Evolutionary conservation across 2,797 vertebrate species (phyloP), one percentile per base, ranked within the genome.

Genomic region (Labeo calbasu): DNA sequence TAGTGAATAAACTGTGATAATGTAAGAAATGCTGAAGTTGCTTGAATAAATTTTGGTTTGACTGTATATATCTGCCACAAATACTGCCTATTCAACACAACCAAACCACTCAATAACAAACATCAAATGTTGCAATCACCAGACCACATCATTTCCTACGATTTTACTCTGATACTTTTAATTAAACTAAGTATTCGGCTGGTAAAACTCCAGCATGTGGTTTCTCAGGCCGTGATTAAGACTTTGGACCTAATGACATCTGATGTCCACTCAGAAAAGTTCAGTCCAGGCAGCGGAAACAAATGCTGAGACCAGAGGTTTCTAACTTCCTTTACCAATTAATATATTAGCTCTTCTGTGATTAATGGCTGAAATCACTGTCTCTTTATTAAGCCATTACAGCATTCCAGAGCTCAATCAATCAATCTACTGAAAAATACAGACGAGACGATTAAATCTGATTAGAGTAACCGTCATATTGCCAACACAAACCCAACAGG

Each of bases 341-440:
- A n/a, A 77, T 83, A 36, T 59, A 69, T 83, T 57, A 77, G n/a
- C 50, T 59, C 40, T 77, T 83, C n/a, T 48, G 36, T 83, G 73
- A 77, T 83, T 51, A 82, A 82, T 77, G 46, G 71, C 81, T 51
- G 4, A 32, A 53, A 40, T 68, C 36, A 32, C 11, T 6, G 48
- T 46, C 61, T 83, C 63, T 57, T 76, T 40, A 69, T 77, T 57
- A 83, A 77, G 12, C 23, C 23, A 77, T 77, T 69, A 77, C 63
- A 40, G 51, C 17, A 70, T 46, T 55, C 59, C 65, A 77, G 65
- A 59, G 25, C 46, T 77, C 71, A 66, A 69, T 70, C 13, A 75
- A 68, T 76, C 79, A 71, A 70, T 81, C 65, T 70, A 36, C 11
- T n/a, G 25, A 48, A 83, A 73, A 43, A 21, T n/a, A 59, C 50